Evolutionary conservation across 1,140 invertebrate genomes (phyloP), one percentile per base, ranked within the genome.

Genomic region (Lordiphosa clarofinis): DNA sequence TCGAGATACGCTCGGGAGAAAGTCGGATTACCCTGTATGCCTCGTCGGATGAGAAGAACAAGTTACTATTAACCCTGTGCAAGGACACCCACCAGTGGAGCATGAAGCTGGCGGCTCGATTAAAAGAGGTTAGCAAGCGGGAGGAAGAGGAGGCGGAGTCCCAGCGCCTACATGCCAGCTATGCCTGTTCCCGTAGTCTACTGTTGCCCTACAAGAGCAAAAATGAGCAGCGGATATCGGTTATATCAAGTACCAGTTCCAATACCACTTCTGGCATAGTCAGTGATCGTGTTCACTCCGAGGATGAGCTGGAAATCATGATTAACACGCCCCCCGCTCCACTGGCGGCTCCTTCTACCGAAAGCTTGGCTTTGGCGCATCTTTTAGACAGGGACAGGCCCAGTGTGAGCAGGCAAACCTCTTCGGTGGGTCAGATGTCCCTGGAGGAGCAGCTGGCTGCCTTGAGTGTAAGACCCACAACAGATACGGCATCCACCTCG

Each of bases 251-350:
- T 84, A 96, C 95, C 33, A 97, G 96, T 58, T 98, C 96, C 3
- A 98, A 97, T 79, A 98, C 96, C 35, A 98, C 97, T 3, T 97
- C 96, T 4, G 97, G 97, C 42, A 98, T 98, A 59, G 96, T 97
- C 7, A 98, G 96, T 87, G 97, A 98, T 89, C 92, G 96, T 62
- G 95, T 98, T 43, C 96, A 97, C 88, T 97, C 96, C 48, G 94
- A 98, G 89, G 96, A 98, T 88, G 96, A 97, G 89, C 91, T 95
- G 56, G 95, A 96, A 90, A 95, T 94, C 37, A 94, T 94, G 92
- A 94, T 94, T 37, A 94, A 94, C 56, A 93, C 93, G 38, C 93
- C 93, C 11, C 93, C 93, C 13, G 84, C 84, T 3, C 86, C 87
- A 0, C 56, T 89, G 3, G 88, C 88, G 0, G 93, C 93, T 39